phyloP scores from a whole-genome alignment of 2,113 vertebrate genomes.

The Neogale vison region DNA sequence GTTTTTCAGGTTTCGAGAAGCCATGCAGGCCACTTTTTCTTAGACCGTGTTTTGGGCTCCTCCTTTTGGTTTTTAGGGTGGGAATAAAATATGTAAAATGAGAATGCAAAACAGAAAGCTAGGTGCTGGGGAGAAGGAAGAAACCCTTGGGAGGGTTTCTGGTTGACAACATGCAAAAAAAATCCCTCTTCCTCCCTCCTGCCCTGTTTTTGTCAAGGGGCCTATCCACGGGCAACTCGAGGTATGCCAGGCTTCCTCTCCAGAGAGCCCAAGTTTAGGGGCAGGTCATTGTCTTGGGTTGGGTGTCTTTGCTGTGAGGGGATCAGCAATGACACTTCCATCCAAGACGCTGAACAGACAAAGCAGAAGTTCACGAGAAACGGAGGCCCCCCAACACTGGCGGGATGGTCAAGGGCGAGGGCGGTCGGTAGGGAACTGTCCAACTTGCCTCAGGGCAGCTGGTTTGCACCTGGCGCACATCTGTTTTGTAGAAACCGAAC shows the following conservation, averaged over 20 bases:
- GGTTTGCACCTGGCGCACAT: not conserved
- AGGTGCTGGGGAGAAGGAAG: not conserved
- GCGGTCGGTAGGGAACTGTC: not conserved
- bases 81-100: not conserved
- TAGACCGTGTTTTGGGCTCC: not conserved
- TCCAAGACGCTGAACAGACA: not conserved
- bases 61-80: not conserved
- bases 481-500: not conserved
- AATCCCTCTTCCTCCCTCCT: not conserved
- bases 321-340: not conserved
- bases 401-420: not conserved
- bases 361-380: not conserved
- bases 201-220: not conserved
- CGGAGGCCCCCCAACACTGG: not conserved
- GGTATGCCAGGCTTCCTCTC: not conserved
- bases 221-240: not conserved
- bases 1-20: not conserved
- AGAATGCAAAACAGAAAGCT: not conserved
- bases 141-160: not conserved
- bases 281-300: not conserved
- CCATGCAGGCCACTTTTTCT: not conserved
- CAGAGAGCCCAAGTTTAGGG: not conserved
- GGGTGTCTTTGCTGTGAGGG: not conserved
- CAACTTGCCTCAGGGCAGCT: not conserved
- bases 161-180: not conserved